Base-by-base conservation (phyloP, 2,888 invertebrate genomes). In the Myathropa florea region DNA sequence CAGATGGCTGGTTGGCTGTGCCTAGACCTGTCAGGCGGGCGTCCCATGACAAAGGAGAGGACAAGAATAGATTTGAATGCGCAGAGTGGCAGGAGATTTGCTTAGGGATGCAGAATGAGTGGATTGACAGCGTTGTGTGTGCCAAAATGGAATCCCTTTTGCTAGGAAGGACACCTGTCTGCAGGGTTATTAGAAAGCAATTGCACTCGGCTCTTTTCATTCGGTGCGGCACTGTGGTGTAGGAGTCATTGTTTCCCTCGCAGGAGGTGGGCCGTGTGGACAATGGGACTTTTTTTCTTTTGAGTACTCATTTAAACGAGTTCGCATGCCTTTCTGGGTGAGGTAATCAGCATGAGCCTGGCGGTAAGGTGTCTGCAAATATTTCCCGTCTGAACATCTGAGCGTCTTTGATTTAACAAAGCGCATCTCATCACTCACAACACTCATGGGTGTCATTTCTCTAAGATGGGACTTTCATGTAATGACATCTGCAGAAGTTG, bases 1-100 rank as follows among this genome's bases (percentile, higher is more conserved):
- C 85, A 82, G 85, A 78, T 85, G 82, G 61, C 71, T 76, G 39
- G 81, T 72, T 81, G 81, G 65, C 71, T 76, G 24, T 4, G 21
- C 36, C 64, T 68, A 55, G 71, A 80, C 72, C 72, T 80, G 75
- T 75, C 70, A 75, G n/a, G 23, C 30, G 57, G 21, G 14, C 53
- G n/a, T 23, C 0, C 67, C 67, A 30, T 64, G 46, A 24, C 59
- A 76, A 46, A 46, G 46, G 46, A 53, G 33, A 82, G 9, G 39
- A 36, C 10, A 28, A 57, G 72, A 77, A 78, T 68, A 68, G 81
- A 30, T 28, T 26, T 18, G 46, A 46, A 46, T 46, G 46, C 18
- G 46, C 46, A 1, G 46, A 46, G 46, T 39, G 24, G 7, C 21
- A 64, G 71, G 28, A 26, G 28, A 18, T 46, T 75, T 68, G 46